Percentiles rank a stretch among this genome's conserved stretches.
These are phyloP conservation scores for Hylomyscus alleni DNA, from an alignment of 2,797 vertebrate genomes.

Conservation along the genomic window DNA sequence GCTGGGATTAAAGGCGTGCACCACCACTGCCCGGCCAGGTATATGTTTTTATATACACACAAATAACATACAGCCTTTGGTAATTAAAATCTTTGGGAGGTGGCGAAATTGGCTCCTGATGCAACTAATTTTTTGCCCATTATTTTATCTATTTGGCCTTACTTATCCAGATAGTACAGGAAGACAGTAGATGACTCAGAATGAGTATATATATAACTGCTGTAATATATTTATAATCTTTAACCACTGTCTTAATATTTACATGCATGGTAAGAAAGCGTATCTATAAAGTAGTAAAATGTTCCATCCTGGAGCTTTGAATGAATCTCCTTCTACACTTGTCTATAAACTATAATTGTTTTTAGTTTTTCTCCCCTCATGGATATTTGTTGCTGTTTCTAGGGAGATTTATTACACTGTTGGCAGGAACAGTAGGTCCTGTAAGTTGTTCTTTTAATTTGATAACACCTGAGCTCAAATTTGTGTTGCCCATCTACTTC, in stretches of 20 bases:
- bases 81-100: slow-evolving; percentile 49
- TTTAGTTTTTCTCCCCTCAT: not conserved
- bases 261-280: slow-evolving; percentile 1
- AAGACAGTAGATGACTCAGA: slow-evolving; percentile 66
- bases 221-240: not conserved
- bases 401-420: not conserved
- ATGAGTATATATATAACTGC: not conserved
- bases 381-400: not conserved
- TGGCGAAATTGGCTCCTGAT: slow-evolving; percentile 48
- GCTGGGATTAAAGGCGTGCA: too few species aligned
- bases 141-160: slow-evolving; percentile 55
- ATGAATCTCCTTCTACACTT: slow-evolving; percentile 10
- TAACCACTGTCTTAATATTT: slow-evolving; percentile 33
- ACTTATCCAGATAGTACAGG: slow-evolving; percentile 37
- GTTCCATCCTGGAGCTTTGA: slow-evolving; percentile 32
- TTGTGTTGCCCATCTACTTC: not conserved
- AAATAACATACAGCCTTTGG: slow-evolving; percentile 62
- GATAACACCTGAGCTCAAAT: not conserved
- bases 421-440: not conserved
- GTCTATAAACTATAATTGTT: slow-evolving; percentile 34
- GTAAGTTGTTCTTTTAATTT: not conserved
- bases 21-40: too few species aligned
- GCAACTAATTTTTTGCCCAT: slow-evolving; percentile 12
- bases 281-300: slow-evolving; percentile 51
- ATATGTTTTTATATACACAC: slow-evolving; percentile 75